Percentiles rank a stretch among this genome's conserved stretches.
Evolutionary conservation across 2,797 vertebrate species (phyloP).

Genomic region (Catharus ustulatus): DNA sequence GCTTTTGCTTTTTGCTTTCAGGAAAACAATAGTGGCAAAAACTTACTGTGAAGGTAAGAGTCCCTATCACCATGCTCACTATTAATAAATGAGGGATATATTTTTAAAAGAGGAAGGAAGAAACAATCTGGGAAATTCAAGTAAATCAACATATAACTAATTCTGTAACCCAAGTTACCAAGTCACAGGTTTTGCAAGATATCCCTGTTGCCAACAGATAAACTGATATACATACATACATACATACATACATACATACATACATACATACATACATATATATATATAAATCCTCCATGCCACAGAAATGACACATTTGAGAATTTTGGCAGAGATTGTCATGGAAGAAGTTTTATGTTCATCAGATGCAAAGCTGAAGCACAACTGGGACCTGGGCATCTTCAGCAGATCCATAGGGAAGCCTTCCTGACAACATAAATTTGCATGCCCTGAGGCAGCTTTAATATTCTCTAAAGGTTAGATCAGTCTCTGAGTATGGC

Average conservation of each 20-base stretch:
- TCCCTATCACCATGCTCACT: background rate
- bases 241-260: no score
- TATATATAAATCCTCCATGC: background rate
- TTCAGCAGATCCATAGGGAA: background rate
- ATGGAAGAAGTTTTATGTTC: background rate
- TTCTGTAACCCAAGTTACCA: background rate
- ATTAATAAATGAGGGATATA: background rate
- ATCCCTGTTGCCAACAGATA: background rate
- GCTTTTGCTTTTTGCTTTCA: background rate
- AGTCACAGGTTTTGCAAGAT: background rate
- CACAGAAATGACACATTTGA: background rate
- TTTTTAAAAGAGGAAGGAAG: background rate
- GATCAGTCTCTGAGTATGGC: background rate
- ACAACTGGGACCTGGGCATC: background rate
- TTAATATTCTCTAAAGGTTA: background rate
- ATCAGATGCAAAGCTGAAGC: background rate
- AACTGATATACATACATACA: accelerated
- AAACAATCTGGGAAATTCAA: background rate
- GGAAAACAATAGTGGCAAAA: background rate
- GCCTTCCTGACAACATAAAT: background rate
- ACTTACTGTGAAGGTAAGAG: background rate
- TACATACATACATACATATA: no score
- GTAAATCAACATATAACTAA: background rate
- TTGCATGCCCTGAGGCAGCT: background rate
- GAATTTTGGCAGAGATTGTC: background rate